Evolutionary conservation across 2,888 invertebrate genomes (phyloP).

Genomic region (Chelonus formosanus): DNA sequence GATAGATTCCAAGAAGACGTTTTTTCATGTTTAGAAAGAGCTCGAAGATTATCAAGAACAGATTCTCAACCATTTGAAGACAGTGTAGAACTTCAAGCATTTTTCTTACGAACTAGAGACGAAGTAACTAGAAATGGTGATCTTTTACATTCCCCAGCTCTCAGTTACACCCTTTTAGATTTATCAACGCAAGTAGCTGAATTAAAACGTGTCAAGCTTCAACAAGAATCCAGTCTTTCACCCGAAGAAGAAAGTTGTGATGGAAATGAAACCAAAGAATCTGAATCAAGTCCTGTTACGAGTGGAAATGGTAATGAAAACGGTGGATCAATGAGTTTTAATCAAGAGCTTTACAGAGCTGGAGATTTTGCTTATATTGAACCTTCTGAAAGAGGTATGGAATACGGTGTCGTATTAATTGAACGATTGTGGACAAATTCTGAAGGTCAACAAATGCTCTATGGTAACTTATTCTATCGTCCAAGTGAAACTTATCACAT

Average conservation of each 20-base stretch:
- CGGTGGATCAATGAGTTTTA: constrained; percentile 75
- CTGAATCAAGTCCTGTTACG: constrained; percentile 49
- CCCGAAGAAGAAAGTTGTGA: constrained; percentile 77
- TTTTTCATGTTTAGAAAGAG: constrained; percentile 91
- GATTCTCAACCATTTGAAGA: constrained; percentile 98
- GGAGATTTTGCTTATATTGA: constrained; percentile 95
- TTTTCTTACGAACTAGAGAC: constrained; percentile 82
- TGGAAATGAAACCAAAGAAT: constrained; percentile 60
- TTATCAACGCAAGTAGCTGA: constrained; percentile 79
- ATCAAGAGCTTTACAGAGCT: constrained; percentile 78
- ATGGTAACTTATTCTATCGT: constrained; percentile 89
- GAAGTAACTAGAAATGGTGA: constrained; percentile 79
- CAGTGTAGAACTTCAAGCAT: constrained; percentile 90
- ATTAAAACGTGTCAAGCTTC: constrained; percentile 77
- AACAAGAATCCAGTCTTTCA: constrained; percentile 72
- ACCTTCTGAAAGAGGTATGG: constrained; percentile 72
- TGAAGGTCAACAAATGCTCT: constrained; percentile 85
- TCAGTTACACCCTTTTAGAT: constrained; percentile 80
- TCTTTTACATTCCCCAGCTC: constrained; percentile 86
- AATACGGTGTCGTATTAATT: constrained; percentile 84
- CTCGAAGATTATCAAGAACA: constrained; percentile 85
- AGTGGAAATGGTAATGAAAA: constrained; percentile 61
- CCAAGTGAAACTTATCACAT: constrained; percentile 97
- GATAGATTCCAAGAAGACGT: constrained; percentile 97
- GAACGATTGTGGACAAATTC: constrained; percentile 89